Conservation (phyloP, 2,113 vertebrate species). For the Bothrops jararaca region DNA sequence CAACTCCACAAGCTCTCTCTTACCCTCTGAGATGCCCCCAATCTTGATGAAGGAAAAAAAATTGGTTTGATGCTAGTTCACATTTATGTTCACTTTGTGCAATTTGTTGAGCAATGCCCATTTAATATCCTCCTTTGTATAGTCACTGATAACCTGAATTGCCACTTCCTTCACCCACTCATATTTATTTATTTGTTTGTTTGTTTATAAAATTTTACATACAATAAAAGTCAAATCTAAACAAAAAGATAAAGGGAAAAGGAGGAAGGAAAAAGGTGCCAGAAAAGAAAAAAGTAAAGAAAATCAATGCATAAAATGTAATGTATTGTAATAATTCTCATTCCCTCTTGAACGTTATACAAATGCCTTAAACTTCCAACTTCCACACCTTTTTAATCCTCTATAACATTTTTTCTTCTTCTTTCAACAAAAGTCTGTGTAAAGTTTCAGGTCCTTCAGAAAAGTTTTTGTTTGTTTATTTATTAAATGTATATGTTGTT, state of each 20-base stretch:
- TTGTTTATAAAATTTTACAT: background rate
- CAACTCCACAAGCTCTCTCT: background rate
- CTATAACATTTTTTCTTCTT: background rate
- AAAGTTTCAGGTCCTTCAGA: background rate
- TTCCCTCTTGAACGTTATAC: background rate
- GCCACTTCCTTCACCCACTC: background rate
- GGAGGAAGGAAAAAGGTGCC: background rate
- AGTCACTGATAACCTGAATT: background rate
- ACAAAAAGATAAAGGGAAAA: background rate
- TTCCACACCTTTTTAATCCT: background rate
- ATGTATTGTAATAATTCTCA: background rate
- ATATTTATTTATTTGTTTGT: background rate
- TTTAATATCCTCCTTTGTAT: slow-evolving; percentile 1
- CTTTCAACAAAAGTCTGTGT: background rate
- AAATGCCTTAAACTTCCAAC: background rate
- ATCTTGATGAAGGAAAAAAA: slow-evolving; percentile 7
- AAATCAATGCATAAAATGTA: background rate
- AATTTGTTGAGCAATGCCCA: slow-evolving; percentile 47
- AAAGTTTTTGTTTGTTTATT: background rate
- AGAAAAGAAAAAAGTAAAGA: background rate
- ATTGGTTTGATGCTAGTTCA: slow-evolving; percentile 37
- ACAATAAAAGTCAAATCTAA: background rate
- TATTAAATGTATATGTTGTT: background rate
- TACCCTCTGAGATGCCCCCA: background rate
- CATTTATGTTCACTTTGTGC: slow-evolving; percentile 49